Evolutionary conservation across 2,113 vertebrate species (phyloP), one percentile per base, ranked within the genome.

Genomic region (Gopherus evgoodei): DNA sequence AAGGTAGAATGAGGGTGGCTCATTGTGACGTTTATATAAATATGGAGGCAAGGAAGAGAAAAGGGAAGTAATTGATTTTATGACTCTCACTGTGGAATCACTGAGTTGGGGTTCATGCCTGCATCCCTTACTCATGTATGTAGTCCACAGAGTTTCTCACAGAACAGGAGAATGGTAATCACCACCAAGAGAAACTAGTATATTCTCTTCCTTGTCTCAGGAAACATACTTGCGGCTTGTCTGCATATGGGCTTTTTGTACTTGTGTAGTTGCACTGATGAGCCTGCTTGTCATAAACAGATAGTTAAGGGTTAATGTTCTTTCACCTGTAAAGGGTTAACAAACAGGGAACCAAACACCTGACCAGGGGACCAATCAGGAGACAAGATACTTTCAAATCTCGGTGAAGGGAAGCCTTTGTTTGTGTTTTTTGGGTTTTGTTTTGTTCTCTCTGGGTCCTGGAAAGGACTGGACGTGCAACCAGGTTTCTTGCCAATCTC

Each of bases 61-160:
- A 80, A 81, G 1, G 22, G 5, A 89, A 82, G 16, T 69, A 85
- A 87, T 47, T 5, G 9, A 35, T 92, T 96, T 93, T 92, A 10
- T 94, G 81, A 85, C 35, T 1, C 3, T 22, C 50, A 84, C 82
- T 31, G 12, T 84, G 4, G 3, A 84, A 35, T 35, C 62, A 69
- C 31, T 65, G 62, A 69, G 35, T 44, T 76, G 72, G 22, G 38
- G 22, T 56, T 84, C 57, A 87, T 5, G 80, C 11, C 29, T 83
- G 87, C 0, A 0, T 89, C 3, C 22, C 78, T 79, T 75, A 16
- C 2, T 87, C 62, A 3, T 81, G 6, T 42, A 62, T 85, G 12
- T 35, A 12, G 35, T 76, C 12, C 84, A 59, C 11, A 54, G 31
- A 38, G 8, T 87, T 80, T 27, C 2, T 80, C 93, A 52, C 1